Conservation (phyloP, 1,140 invertebrate species). For the Drosophila guanche region DNA sequence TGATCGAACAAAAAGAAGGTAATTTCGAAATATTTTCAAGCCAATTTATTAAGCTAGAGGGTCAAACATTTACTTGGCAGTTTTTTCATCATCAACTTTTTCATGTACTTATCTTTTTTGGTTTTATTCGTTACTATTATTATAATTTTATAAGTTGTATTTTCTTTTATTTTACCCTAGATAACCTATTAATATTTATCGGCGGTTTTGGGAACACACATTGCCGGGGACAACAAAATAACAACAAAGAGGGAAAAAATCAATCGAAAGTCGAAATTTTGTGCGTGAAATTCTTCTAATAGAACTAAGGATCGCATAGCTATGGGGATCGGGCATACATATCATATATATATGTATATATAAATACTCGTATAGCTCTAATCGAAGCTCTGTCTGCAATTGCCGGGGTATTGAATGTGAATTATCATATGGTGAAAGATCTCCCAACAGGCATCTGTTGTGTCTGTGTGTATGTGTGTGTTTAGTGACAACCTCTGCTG, state of each 20-base stretch:
- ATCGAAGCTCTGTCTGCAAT: slow-evolving; percentile 22
- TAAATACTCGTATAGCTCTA: neutral
- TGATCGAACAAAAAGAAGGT: slow-evolving; percentile 4
- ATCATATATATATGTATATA: too few relatives aligned
- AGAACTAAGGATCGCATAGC: slow-evolving; percentile 15
- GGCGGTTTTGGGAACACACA: slow-evolving; percentile 78
- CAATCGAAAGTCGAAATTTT: slow-evolving; percentile 37
- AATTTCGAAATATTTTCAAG: neutral
- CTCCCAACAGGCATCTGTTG: slow-evolving; percentile 40
- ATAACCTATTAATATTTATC: slow-evolving; percentile 80
- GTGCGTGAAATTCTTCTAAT: slow-evolving; percentile 56
- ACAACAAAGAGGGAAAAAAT: slow-evolving; percentile 18
- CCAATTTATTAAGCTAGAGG: slow-evolving; percentile 50
- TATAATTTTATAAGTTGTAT: slow-evolving; percentile 39
- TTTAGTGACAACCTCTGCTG: slow-evolving; percentile 22
- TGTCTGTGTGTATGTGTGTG: neutral
- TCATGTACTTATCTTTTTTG: slow-evolving; percentile 27
- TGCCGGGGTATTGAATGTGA: slow-evolving; percentile 6
- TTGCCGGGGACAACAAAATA: slow-evolving; percentile 54
- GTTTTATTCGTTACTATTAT: slow-evolving; percentile 38
- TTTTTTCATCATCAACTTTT: slow-evolving; percentile 35
- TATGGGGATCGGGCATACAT: neutral
- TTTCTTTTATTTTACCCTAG: slow-evolving; percentile 66
- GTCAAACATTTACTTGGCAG: slow-evolving; percentile 77
- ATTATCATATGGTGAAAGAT: slow-evolving; percentile 12